Evolutionary conservation across 2,797 vertebrate genomes (phyloP).

Genomic region (Karalla daura): DNA sequence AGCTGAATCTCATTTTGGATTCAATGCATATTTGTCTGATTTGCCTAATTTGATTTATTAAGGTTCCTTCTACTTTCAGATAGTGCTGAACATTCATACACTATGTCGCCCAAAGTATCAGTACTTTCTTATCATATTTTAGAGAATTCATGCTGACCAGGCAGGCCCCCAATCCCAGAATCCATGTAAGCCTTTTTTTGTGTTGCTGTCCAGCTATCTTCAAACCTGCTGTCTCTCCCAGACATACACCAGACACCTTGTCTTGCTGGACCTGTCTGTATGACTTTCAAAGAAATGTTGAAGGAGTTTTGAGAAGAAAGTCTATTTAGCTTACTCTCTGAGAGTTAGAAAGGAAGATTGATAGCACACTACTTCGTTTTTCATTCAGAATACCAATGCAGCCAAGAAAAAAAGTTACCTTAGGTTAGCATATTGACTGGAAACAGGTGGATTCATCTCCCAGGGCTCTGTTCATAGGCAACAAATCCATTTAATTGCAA

Average conservation of each 20-base stretch:
- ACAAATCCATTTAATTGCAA: not conserved
- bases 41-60: no score
- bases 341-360: not conserved
- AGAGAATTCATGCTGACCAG: not conserved
- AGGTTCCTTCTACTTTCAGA: no score
- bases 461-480: not conserved
- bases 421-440: not conserved
- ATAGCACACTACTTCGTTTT: not conserved
- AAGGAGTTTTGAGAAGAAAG: not conserved
- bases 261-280: not conserved
- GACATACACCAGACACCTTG: not conserved
- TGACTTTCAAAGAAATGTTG: not conserved
- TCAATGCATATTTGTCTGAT: no score
- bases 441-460: not conserved
- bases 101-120: no score
- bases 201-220: not conserved
- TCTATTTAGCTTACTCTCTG: not conserved
- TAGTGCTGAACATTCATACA: no score
- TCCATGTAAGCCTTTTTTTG: not conserved
- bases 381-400: not conserved
- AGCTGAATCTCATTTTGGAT: no score
- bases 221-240: not conserved
- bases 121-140: not conserved
- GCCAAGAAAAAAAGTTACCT: not conserved
- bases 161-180: not conserved